Evolutionary conservation across 2,888 invertebrate species (phyloP).

Genomic region (Cryptocephalus primarius): DNA sequence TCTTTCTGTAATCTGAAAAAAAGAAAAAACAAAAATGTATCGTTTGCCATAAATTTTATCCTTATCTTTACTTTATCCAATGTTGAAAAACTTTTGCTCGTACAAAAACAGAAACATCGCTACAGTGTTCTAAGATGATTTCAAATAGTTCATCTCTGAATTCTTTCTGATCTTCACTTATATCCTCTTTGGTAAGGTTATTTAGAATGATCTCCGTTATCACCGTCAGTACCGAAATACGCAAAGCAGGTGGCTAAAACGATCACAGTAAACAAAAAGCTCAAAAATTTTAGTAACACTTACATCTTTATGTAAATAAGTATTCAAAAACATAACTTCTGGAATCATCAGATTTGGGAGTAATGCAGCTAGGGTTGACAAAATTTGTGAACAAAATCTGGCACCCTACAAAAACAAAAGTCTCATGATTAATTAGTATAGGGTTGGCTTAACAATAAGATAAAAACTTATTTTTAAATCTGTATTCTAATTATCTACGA

Average conservation of each 20-base stretch:
- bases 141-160: slow-evolving; percentile 69
- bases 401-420: slow-evolving; percentile 25
- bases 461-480: neutral
- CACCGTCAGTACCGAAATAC: slow-evolving; percentile 75
- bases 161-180: slow-evolving; percentile 19
- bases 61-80: neutral
- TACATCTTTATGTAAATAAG: slow-evolving; percentile 30
- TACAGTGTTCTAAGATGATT: slow-evolving; percentile 68
- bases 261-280: too few relatives aligned
- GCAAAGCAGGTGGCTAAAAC: slow-evolving; percentile 50
- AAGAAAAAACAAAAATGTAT: slow-evolving; percentile 38
- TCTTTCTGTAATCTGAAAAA: slow-evolving; percentile 72
- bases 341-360: slow-evolving; percentile 33
- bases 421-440: too few relatives aligned
- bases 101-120: slow-evolving; percentile 77
- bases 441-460: neutral
- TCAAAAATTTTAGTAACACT: slow-evolving; percentile 10
- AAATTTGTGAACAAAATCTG: slow-evolving; percentile 24
- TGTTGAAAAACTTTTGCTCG: slow-evolving; percentile 57
- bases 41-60: neutral
- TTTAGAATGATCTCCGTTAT: slow-evolving; percentile 68
- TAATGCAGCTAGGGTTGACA: slow-evolving; percentile 28
- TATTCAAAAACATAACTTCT: slow-evolving; percentile 30
- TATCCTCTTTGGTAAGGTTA: slow-evolving; percentile 61
- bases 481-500: too few relatives aligned